Base-by-base conservation (phyloP, 2,888 invertebrate species). In the Isotomurus palustris region DNA sequence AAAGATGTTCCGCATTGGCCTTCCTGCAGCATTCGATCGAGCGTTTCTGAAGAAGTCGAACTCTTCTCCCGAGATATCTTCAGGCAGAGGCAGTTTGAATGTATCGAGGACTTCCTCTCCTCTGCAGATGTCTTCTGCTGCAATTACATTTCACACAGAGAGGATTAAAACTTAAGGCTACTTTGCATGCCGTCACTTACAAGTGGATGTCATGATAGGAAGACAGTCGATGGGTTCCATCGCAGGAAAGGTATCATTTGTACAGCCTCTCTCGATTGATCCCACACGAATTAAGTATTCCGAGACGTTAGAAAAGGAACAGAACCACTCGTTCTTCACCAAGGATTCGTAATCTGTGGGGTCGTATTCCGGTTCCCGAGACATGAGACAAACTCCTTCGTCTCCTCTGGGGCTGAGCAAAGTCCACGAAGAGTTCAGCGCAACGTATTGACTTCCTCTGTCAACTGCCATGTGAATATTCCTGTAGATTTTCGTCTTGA, bases 391-490 rank as follows among this genome's bases (percentile, higher is more conserved):
- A 24, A 60, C 27, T 8, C 48, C 56, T 14, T 53, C 44, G 2
- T 28, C 28, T 36, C 56, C 60, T 21, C 56, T 53, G 8, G 56
- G 29, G 8, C 53, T 50, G 5, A 38, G 35, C 10, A 60, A 4
- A n/a, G 60, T 60, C 60, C 60, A 60, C 12, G 49, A 53, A 12
- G 60, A 53, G 28, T 60, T 60, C 17, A 41, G 40, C 4, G 52
- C 38, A 19, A 60, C 25, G 29, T 56, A 60, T 10, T 48, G 32
- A 24, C 43, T 44, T 2, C 45, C 27, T n/a, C 38, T 32, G 4
- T 48, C 45, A 6, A 60, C 5, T 14, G 40, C 22, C 32, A 56
- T 38, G 6, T 49, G 53, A 12, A 56, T 36, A 22, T 45, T 60
- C 24, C 60, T 49, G 25, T 56, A 60, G 24, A 57, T 32, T 35